Conservation (phyloP, 2,888 invertebrate genomes). For the Scaptomyza polygonia region DNA sequence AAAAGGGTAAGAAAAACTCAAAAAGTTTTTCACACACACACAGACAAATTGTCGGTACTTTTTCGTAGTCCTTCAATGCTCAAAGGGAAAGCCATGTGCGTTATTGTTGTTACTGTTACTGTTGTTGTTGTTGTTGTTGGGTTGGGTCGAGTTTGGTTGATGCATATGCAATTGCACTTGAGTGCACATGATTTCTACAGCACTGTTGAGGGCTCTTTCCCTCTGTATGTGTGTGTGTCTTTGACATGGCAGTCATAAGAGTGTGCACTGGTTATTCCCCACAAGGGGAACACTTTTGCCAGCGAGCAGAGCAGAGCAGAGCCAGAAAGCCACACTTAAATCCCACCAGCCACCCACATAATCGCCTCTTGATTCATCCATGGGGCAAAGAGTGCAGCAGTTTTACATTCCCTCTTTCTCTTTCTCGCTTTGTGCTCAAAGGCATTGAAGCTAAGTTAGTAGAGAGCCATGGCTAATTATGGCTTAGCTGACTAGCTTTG, state of each 20-base stretch:
- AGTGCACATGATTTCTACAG: constrained; percentile 46
- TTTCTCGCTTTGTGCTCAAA: background rate
- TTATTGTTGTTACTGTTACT: background rate
- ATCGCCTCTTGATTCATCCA: constrained; percentile 11
- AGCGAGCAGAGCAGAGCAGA: background rate
- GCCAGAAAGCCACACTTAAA: background rate
- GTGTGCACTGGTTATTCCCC: background rate
- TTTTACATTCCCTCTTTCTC: background rate
- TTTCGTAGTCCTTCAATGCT: background rate
- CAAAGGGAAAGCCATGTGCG: background rate
- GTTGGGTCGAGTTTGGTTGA: background rate
- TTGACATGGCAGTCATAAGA: constrained; percentile 20
- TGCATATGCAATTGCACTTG: constrained; percentile 47
- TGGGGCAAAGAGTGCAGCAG: constrained; percentile 1
- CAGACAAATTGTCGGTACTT: constrained; percentile 13
- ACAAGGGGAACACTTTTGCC: constrained; percentile 4
- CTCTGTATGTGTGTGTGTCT: constrained; percentile 24
- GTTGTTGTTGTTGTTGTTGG: background rate
- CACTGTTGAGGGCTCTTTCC: background rate
- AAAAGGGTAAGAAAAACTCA: constrained; percentile 7
- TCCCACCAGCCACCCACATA: constrained; percentile 2
- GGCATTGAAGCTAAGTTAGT: background rate
- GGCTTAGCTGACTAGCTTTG: constrained; percentile 37
- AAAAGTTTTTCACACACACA: constrained; percentile 10
- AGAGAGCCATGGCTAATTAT: constrained; percentile 45